Evolutionary conservation across 2,797 vertebrate species (phyloP), one percentile per base, ranked within the genome.

Genomic region (Etheostoma nigrum): DNA sequence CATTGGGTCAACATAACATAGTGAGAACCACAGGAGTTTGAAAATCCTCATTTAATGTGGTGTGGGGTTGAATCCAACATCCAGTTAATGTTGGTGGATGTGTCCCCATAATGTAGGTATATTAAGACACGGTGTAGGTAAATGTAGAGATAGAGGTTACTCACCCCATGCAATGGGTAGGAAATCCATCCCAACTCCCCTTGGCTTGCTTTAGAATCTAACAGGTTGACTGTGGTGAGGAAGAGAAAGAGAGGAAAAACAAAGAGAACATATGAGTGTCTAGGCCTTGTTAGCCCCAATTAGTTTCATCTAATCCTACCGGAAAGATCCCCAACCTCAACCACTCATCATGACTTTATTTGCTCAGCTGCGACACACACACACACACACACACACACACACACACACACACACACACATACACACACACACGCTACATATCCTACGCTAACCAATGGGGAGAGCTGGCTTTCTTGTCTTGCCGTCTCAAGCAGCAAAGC

Each of bases 181-280:
- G 98, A 99, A 92, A 99, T 99, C 98, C 98, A 99, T 92, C 97
- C 97, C 89, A 99, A 95, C 94, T 99, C 98, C 80, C 98, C 98
- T 95, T 99, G 98, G 95, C 97, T 97, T 87, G 97, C 96, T 96
- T 99, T 99, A 59, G 98, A 99, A 95, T 99, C 97, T 96, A 99
- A 95, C 82, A 99, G 96, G 96, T 99, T 99, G 91, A 99, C 98
- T 99, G 92, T 87, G 91, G 92, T 67, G 94, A 89, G 82, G 88
- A 79, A 76, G 90, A 88, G 92, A 90, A 84, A 88, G 89, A 68
- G 91, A 93, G 89, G 40, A 91, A 92, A 94, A 88, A 94, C 69
- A 66, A 92, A 91, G 78, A 82, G 76, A 88, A 84, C 82, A 91
- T 85, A 89, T 95, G 78, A 96, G 91, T 92, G 86, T 91, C 60